Evolutionary conservation across 2,797 vertebrate genomes (phyloP).

Genomic region (Enteromius treurensis): DNA sequence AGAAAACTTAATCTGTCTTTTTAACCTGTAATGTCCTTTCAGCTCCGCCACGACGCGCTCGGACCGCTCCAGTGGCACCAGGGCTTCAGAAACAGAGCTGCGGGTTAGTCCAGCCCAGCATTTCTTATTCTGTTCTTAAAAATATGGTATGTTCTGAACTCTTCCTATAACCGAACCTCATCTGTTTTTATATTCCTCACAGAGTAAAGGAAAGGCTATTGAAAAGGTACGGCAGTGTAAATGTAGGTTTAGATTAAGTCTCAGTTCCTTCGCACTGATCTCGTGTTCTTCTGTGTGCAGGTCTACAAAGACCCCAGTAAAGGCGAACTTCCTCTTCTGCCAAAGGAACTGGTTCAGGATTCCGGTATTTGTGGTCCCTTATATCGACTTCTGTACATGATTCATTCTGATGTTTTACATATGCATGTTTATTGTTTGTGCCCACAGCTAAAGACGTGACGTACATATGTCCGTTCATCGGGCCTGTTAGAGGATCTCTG

Average conservation of each 20-base stretch:
- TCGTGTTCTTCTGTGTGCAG: conserved; percentile 63
- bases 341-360: conserved; percentile 91
- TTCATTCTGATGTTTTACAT: not conserved
- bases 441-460: conserved; percentile 90
- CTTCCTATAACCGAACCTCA: not conserved
- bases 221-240: conserved; percentile 68
- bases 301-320: conserved; percentile 85
- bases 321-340: conserved; percentile 90
- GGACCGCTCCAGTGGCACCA: conserved; percentile 85
- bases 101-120: conserved; percentile 74
- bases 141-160: not conserved
- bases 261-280: not conserved
- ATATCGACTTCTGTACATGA: not conserved
- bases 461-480: conserved; percentile 96
- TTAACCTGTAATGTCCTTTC: conserved; percentile 31
- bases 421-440: conserved; percentile 24
- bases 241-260: not conserved
- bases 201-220: conserved; percentile 71
- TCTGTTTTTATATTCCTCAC: conserved; percentile 37
- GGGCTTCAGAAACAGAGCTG: conserved; percentile 83
- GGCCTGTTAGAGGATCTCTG: conserved; percentile 88
- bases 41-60: conserved; percentile 91
- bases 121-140: not conserved
- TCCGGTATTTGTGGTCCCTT: conserved; percentile 65
- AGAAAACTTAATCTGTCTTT: not conserved